Evolutionary conservation across 1,140 invertebrate genomes (phyloP).

Genomic region (Batillaria attramentaria): DNA sequence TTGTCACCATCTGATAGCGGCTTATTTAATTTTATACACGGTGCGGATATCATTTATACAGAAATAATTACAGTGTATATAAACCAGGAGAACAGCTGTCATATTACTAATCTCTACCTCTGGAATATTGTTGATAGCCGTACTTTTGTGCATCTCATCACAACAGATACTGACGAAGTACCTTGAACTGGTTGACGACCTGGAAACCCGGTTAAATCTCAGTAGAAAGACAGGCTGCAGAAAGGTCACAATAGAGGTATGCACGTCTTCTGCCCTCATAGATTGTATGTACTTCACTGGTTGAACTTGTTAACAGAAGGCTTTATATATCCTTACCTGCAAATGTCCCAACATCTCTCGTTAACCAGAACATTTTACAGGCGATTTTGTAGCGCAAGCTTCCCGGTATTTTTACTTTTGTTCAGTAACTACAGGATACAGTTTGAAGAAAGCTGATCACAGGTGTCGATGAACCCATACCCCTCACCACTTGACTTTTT

Average conservation of each 20-base stretch:
- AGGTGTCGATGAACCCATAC: neutral
- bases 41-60: neutral
- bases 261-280: slow-evolving; percentile 13
- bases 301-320: too few relatives aligned
- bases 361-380: neutral
- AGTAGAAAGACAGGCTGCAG: slow-evolving; percentile 68
- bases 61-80: neutral
- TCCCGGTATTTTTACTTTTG: neutral
- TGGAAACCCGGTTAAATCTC: slow-evolving; percentile 73
- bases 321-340: neutral
- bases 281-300: neutral
- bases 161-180: slow-evolving; percentile 71
- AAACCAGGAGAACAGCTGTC: neutral
- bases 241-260: slow-evolving; percentile 57
- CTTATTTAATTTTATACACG: neutral
- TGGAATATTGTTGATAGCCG: too few relatives aligned
- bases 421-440: neutral
- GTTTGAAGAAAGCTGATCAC: neutral
- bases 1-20: neutral
- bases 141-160: too few relatives aligned
- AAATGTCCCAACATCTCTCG: neutral
- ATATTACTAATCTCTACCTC: too few relatives aligned
- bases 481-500: too few relatives aligned
- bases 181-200: slow-evolving; percentile 74
- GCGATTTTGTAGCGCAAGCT: neutral